phyloP scores from a whole-genome alignment of 2,113 vertebrate species.

The Saccopteryx bilineata region DNA sequence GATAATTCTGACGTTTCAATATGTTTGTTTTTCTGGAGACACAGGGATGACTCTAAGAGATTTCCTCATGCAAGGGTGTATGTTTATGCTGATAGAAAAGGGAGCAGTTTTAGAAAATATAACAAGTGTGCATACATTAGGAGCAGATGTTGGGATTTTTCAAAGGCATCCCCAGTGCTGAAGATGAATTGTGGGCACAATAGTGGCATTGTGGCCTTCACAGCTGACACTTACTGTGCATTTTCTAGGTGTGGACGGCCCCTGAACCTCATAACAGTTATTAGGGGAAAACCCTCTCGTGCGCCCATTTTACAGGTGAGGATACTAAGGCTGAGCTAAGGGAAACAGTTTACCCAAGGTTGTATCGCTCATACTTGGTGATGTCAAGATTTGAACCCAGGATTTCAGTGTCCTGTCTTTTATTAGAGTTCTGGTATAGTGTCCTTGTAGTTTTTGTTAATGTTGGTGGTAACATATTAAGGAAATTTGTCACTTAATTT shows the following conservation, averaged over 20 bases:
- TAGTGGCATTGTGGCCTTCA: neutral
- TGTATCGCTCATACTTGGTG: neutral
- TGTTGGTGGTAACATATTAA: neutral
- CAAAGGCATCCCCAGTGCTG: too few species aligned
- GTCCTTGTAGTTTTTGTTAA: neutral
- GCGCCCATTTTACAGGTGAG: neutral
- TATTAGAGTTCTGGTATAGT: neutral
- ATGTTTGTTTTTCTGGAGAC: neutral
- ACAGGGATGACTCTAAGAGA: neutral
- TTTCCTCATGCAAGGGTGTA: neutral
- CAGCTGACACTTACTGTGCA: neutral
- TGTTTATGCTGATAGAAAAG: neutral
- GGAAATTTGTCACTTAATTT: neutral
- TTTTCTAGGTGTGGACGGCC: too few species aligned
- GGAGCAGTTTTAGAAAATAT: neutral
- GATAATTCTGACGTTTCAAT: neutral
- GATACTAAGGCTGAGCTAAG: neutral
- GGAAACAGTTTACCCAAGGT: neutral
- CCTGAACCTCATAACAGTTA: neutral
- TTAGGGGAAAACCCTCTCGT: neutral
- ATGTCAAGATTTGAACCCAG: neutral
- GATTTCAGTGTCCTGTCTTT: neutral
- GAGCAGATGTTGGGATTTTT: neutral
- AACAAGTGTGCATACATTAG: neutral
- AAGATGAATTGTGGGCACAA: too few species aligned